Conservation (phyloP, 2,888 invertebrate genomes). For the Eubasilissa splendida region DNA sequence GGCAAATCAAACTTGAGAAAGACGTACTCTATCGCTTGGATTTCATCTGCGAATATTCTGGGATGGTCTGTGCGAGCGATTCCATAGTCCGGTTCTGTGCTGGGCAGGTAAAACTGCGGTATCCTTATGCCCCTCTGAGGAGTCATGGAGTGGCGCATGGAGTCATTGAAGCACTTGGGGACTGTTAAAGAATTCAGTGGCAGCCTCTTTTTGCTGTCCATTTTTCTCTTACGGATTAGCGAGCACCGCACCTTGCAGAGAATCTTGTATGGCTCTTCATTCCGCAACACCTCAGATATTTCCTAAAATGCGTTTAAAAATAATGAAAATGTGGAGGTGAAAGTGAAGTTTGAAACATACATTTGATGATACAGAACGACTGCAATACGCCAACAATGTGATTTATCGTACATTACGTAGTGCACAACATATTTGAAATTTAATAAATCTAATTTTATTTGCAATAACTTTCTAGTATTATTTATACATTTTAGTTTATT, state of each 20-base stretch:
- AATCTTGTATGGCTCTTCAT: slow-evolving; percentile 52
- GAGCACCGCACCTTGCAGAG: slow-evolving; percentile 59
- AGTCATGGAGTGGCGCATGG: slow-evolving; percentile 59
- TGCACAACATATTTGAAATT: too few relatives aligned
- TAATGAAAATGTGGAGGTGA: not conserved
- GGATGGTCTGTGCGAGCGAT: slow-evolving; percentile 65
- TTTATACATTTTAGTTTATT: too few relatives aligned
- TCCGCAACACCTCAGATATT: slow-evolving; percentile 25
- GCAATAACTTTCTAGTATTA: too few relatives aligned
- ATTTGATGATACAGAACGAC: too few relatives aligned
- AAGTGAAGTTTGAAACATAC: not conserved
- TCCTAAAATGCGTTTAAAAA: slow-evolving; percentile 40
- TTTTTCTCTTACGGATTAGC: slow-evolving; percentile 59
- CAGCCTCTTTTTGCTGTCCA: slow-evolving; percentile 52
- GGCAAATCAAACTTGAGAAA: slow-evolving; percentile 65
- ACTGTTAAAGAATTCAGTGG: not conserved
- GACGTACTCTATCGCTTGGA: slow-evolving; percentile 68
- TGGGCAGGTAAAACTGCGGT: slow-evolving; percentile 61
- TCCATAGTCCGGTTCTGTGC: slow-evolving; percentile 68
- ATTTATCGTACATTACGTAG: too few relatives aligned
- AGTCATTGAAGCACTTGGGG: slow-evolving; percentile 58
- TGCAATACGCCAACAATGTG: too few relatives aligned
- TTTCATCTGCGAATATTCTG: slow-evolving; percentile 67
- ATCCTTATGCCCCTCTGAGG: slow-evolving; percentile 53
- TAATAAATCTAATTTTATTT: too few relatives aligned